A percentile compares a stretch with the other conserved stretches of the same genome.
Conservation (phyloP, 2,888 invertebrate genomes). For the Agonum fuliginosum region DNA sequence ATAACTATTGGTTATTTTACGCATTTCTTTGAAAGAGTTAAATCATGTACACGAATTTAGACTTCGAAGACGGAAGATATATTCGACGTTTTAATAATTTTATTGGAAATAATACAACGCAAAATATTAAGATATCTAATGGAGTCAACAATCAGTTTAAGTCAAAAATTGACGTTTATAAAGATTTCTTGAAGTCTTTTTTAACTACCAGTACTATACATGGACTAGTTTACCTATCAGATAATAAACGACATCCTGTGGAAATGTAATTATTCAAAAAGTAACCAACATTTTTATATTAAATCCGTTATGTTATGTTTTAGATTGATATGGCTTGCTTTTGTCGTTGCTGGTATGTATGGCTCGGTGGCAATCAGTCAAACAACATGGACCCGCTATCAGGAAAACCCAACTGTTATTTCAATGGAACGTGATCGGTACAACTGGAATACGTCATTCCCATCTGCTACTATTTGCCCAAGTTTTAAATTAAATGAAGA, state of each 20-base stretch:
- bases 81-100: conserved; percentile 8
- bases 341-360: conserved; percentile 75
- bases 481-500: conserved; percentile 75
- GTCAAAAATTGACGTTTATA: conserved; percentile 14
- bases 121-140: conserved; percentile 8
- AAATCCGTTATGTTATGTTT: conserved; percentile 39
- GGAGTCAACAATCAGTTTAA: not conserved
- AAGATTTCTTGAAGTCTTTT: conserved; percentile 71
- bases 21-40: not conserved
- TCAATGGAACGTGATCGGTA: conserved; percentile 85
- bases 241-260: conserved; percentile 71
- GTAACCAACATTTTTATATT: not conserved
- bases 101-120: not conserved
- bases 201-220: conserved; percentile 75
- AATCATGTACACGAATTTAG: conserved; percentile 41
- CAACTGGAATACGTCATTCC: conserved; percentile 83
- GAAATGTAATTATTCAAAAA: conserved; percentile 72
- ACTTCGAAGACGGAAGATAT: not conserved
- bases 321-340: conserved; percentile 77
- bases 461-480: conserved; percentile 81
- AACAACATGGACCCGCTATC: conserved; percentile 80
- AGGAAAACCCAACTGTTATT: conserved; percentile 82
- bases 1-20: not conserved
- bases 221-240: conserved; percentile 75
- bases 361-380: conserved; percentile 76